Base-by-base conservation (phyloP, 2,888 invertebrate species). In the Zhengitettix transpicula region DNA sequence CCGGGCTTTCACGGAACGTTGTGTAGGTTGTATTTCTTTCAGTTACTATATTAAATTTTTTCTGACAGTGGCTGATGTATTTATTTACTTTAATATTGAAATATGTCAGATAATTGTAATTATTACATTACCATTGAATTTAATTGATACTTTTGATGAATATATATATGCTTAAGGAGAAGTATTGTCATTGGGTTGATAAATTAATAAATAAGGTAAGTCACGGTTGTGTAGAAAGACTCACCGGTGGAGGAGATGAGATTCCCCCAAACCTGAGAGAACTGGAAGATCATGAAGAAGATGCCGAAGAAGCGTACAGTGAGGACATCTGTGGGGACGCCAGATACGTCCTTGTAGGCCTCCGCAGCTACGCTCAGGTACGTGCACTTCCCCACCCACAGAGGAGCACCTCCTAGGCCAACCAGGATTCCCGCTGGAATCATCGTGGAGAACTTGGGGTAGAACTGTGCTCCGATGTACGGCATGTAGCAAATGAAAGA, bases 311-410 rank as follows among this genome's bases (percentile, higher is more conserved):
- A 95, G 67, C 90, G 78, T 11, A 92, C 90, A 55, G 40, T 41
- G 41, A 55, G 28, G 14, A 89, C 84, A 64, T 92, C 89, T 1
- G 55, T 61, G 28, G 79, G 72, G 40, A 79, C 72, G 1, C 84
- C 78, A 14, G 84, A 83, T 0, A 84, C 82, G 56, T 89, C 73
- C 66, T 81, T 80, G 69, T 93, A 89, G 0, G 89, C 85, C 68
- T 89, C 87, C 59, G 84, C 81, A 58, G 82, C 86, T 66, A 91
- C 85, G 7, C 93, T 92, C 7, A 97, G 76, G 69, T 94, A 96
- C 0, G 93, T 91, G 71, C 96, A 95, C 73, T 96, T 95, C 16
- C 95, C 92, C 66, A 94, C 92, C 96, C 96, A 96, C 17, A 96
- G 76, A 0, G 95, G 94, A 0, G 94, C 94, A 0, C 91, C 95